A percentile compares a stretch with the other conserved stretches of the same genome.
These are phyloP conservation scores for Nothocercus julius DNA, from an alignment of 2,113 vertebrate genomes.

Conservation along the genomic window DNA sequence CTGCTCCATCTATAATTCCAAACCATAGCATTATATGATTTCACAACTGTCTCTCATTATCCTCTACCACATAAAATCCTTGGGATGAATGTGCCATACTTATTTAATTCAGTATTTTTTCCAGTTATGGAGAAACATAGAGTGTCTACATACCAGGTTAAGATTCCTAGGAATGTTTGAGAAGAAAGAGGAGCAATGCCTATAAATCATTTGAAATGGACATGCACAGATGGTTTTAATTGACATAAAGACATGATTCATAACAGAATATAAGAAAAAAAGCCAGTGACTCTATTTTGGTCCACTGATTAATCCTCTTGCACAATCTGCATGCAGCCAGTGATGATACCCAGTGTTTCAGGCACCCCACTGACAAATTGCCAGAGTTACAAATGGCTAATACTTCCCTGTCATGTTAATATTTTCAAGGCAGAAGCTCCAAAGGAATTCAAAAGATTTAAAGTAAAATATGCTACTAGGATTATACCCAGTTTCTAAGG, in stretches of 20 bases:
- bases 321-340: not conserved
- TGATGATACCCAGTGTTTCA: not conserved
- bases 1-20: not conserved
- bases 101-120: conserved; percentile 12
- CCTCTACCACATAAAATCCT: conserved; percentile 8
- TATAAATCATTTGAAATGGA: conserved; percentile 54
- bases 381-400: not conserved
- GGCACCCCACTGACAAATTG: not conserved
- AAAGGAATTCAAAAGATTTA: not conserved
- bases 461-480: not conserved
- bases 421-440: not conserved
- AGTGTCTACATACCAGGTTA: conserved; percentile 43
- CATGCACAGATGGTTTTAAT: conserved; percentile 63
- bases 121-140: not conserved
- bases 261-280: not conserved
- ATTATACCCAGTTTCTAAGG: not conserved
- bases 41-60: conserved; percentile 49
- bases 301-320: conserved; percentile 26
- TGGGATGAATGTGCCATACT: not conserved
- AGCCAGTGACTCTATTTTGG: conserved; percentile 20
- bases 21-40: not conserved
- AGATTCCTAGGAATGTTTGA: conserved; percentile 41
- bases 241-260: conserved; percentile 41
- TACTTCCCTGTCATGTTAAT: not conserved
- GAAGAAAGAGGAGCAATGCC: conserved; percentile 15